phyloP scores from a whole-genome alignment of 1,140 invertebrate genomes.

The Eubasilissa regina region DNA sequence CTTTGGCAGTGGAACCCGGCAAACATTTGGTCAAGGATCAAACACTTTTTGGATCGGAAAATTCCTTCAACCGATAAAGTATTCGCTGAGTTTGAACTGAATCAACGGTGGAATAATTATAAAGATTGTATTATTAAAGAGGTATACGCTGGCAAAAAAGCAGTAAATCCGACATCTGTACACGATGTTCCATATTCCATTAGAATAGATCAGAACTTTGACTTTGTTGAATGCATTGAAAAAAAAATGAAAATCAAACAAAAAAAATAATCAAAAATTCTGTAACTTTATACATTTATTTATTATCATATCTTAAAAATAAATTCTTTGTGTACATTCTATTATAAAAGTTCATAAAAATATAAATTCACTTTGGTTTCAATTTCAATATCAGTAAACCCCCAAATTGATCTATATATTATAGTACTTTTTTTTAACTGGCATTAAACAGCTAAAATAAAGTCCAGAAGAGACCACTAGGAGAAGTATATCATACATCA shows the following conservation, averaged over 20 bases:
- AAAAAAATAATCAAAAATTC: too few relatives aligned
- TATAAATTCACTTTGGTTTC: too few relatives aligned
- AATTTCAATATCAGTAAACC: too few relatives aligned
- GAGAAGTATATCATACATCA: too few relatives aligned
- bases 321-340: too few relatives aligned
- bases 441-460: too few relatives aligned
- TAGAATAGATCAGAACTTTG: conserved; percentile 69
- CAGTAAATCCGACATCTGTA: conserved; percentile 71
- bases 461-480: too few relatives aligned
- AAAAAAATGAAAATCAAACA: conserved; percentile 23
- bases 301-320: too few relatives aligned
- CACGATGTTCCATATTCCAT: conserved; percentile 78
- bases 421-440: too few relatives aligned
- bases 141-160: conserved; percentile 67
- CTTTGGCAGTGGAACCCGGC: conserved; percentile 75
- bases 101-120: conserved; percentile 73
- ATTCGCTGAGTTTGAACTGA: conserved; percentile 71
- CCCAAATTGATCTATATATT: too few relatives aligned
- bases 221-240: conserved; percentile 6
- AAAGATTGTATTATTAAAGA: conserved; percentile 70
- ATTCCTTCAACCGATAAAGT: conserved; percentile 74
- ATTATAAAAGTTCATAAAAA: too few relatives aligned
- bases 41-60: conserved; percentile 74
- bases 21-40: conserved; percentile 77
- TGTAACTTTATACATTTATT: too few relatives aligned